phyloP scores from a whole-genome alignment of 2,888 invertebrate species.

The Steromphala cineraria region DNA sequence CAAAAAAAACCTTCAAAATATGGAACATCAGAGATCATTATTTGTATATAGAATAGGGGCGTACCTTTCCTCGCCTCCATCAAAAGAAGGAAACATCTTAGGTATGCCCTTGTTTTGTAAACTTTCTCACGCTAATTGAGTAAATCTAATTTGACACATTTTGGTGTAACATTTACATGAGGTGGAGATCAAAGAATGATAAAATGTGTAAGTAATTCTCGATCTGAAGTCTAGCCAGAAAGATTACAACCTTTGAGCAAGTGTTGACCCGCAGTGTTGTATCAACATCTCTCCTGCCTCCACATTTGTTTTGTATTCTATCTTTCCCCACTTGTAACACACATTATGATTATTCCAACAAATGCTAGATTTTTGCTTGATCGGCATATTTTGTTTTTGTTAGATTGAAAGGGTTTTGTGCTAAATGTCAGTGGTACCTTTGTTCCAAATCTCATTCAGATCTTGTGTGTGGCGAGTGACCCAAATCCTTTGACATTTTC shows the following conservation, averaged over 20 bases:
- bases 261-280: not conserved
- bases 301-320: constrained; percentile 5
- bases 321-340: not conserved
- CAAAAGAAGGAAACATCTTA: too few relatives aligned
- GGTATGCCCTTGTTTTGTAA: too few relatives aligned
- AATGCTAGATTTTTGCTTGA: not conserved
- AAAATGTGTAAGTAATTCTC: not conserved
- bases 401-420: not conserved
- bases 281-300: not conserved
- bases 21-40: too few relatives aligned
- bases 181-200: not conserved
- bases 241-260: not conserved
- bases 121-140: not conserved
- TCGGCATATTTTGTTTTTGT: constrained; percentile 1
- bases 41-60: too few relatives aligned
- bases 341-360: not conserved
- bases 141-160: not conserved
- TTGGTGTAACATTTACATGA: not conserved
- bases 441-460: not conserved
- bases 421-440: not conserved
- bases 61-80: too few relatives aligned
- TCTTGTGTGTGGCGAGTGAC: not conserved
- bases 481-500: not conserved
- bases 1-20: too few relatives aligned
- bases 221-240: not conserved